These are phyloP conservation scores for Dinocampus coccinellae DNA, from an alignment of 2,888 invertebrate genomes.

Conservation along the genomic window DNA sequence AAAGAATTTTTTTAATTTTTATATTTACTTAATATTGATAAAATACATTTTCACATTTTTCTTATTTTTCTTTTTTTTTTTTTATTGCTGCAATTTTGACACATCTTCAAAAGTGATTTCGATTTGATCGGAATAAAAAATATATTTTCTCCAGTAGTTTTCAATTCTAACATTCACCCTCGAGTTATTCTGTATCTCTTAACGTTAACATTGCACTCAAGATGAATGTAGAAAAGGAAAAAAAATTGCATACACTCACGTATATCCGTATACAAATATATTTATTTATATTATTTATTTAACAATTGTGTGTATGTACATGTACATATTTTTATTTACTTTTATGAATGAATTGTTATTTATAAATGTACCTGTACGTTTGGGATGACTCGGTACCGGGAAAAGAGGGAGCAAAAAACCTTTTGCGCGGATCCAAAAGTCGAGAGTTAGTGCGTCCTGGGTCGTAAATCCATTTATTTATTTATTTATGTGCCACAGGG, in stretches of 20 bases:
- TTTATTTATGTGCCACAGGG: slow-evolving; percentile 68
- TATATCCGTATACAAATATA: not conserved
- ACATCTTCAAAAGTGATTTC: slow-evolving; percentile 48
- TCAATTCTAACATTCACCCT: not conserved
- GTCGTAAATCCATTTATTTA: slow-evolving; percentile 69
- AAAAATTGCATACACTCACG: not conserved
- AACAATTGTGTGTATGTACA: not conserved
- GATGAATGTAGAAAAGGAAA: no score
- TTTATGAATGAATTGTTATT: slow-evolving; percentile 31
- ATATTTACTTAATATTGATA: no score
- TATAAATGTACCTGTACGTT: slow-evolving; percentile 15
- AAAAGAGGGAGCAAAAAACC: slow-evolving; percentile 22
- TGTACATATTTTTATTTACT: not conserved
- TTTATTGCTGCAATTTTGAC: not conserved
- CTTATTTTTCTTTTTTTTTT: not conserved
- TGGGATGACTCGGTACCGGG: slow-evolving; percentile 18
- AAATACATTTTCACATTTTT: no score
- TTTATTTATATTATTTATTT: not conserved
- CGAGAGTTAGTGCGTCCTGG: slow-evolving; percentile 26
- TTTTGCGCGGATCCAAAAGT: slow-evolving; percentile 31
- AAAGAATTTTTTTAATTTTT: no score
- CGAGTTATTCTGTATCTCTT: not conserved
- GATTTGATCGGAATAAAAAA: slow-evolving; percentile 57
- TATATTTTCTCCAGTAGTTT: slow-evolving; percentile 55
- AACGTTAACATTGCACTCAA: no score